Percentiles rank a stretch among this genome's conserved stretches.
These are phyloP conservation scores for Patiria miniata DNA, from an alignment of 35 echinoderm and acorn worm genomes.

Conservation along the genomic window DNA sequence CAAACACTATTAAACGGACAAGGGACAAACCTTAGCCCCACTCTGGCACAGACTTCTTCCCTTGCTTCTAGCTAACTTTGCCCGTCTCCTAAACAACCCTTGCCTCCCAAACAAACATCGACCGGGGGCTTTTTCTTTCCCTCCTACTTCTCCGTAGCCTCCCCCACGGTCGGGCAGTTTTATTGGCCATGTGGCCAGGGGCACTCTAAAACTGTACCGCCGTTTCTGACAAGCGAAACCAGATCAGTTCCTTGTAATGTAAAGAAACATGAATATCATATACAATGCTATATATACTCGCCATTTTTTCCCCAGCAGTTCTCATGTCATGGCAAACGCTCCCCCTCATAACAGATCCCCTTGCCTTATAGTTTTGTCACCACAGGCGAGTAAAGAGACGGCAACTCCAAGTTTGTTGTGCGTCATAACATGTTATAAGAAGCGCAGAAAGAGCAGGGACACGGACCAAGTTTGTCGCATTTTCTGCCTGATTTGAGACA, in stretches of 20 bases:
- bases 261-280: not conserved
- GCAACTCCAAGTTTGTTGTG: conserved; percentile 19
- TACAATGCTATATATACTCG: not conserved
- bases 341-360: not conserved
- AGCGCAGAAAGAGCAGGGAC: conserved; percentile 17
- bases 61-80: not conserved
- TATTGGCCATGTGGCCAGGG: conserved; percentile 7
- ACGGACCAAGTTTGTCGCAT: conserved; percentile 30
- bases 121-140: not conserved
- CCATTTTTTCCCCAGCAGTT: not conserved
- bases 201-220: not conserved
- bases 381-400: conserved; percentile 20
- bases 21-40: not conserved
- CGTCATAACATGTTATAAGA: conserved; percentile 28
- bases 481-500: conserved; percentile 28
- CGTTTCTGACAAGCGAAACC: conserved; percentile 11
- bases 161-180: not conserved
- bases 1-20: not conserved
- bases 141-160: not conserved
- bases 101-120: conserved; percentile 6
- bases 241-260: not conserved
- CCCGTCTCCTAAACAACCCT: conserved; percentile 5
- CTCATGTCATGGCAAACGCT: not conserved
- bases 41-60: not conserved
- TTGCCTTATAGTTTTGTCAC: conserved; percentile 26